Evolutionary conservation across 2,797 vertebrate species (phyloP), one percentile per base, ranked within the genome.

Genomic region (Florisuga fusca): DNA sequence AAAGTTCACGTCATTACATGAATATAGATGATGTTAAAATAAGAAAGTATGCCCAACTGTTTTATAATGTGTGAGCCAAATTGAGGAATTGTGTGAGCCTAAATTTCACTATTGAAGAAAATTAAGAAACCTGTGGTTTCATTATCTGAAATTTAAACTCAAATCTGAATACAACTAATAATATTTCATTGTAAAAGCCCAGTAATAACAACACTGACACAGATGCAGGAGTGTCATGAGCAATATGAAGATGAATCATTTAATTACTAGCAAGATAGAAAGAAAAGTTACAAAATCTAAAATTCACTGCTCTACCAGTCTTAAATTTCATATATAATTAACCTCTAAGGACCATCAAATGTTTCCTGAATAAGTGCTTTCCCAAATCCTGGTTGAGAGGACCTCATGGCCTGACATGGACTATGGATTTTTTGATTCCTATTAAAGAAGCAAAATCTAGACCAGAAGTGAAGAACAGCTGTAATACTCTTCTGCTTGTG

Each of bases 41-140:
- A 92, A 51, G 62, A 84, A 95, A 92, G 90, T 82, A 84, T 45
- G 7, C 36, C 22, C 36, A 78, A 16, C 12, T 51, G 55, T 29
- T 77, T 68, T 88, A 55, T 75, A 74, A 91, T 95, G 93, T 94
- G 68, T 22, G 41, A 92, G 68, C 84, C 67, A 95, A 82, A 84
- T 14, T 41, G 38, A 41, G 38, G 38, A 41, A 41, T 41, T 41
- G 38, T 41, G 38, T 41, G 38, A 41, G 38, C 38, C 13, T 90
- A 48, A n/a, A 34, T 45, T 84, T 90, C 31, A 29, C 4, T 79
- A n/a, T 8, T 76, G 51, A 87, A 38, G 38, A 92, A 94, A 92
- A 91, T 29, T 10, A 36, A 74, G 48, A 82, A 91, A 87, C 4
- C 11, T 13, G 5, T 64, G 48, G 38, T 51, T 92, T 54, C 67